A percentile compares a stretch with the other conserved stretches of the same genome.
These are phyloP conservation scores for Pangasius larnaudii DNA, from an alignment of 2,797 vertebrate species.

Conservation along the genomic window DNA sequence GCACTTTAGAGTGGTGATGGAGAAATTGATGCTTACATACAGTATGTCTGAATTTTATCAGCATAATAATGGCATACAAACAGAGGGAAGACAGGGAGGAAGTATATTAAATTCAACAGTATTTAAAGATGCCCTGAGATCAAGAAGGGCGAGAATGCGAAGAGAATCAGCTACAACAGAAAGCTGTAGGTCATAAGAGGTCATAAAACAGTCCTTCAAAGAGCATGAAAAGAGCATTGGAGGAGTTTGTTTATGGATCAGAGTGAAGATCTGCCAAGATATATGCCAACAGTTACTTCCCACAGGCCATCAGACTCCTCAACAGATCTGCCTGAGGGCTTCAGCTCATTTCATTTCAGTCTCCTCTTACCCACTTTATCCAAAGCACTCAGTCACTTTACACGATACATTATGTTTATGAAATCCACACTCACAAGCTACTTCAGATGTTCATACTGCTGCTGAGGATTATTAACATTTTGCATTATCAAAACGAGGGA, in stretches of 20 bases:
- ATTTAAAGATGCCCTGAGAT: constrained; percentile 1
- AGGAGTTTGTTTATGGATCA: not conserved
- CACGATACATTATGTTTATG: constrained; percentile 2
- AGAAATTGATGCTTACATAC: not conserved
- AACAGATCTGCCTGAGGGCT: constrained; percentile 10
- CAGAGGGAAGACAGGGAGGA: too few relatives aligned
- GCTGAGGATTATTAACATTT: not conserved
- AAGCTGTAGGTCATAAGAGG: not conserved
- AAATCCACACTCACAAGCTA: not conserved
- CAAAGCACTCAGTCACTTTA: not conserved
- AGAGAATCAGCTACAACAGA: not conserved
- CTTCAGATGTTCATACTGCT: not conserved
- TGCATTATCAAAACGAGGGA: not conserved
- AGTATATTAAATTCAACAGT: not conserved
- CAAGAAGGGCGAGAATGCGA: not conserved
- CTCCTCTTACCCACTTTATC: not conserved
- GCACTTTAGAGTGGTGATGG: not conserved
- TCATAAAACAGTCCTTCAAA: not conserved
- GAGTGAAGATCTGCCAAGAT: constrained; percentile 1
- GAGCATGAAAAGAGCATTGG: not conserved
- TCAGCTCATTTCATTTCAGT: not conserved
- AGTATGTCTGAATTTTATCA: not conserved
- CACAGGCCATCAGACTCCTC: constrained; percentile 10
- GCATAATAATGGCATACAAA: not conserved
- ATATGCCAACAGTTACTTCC: constrained; percentile 15